Percentiles rank a stretch among this genome's conserved stretches.
These are phyloP conservation scores for Odobenus rosmarus DNA, from an alignment of 2,113 vertebrate species.

Conservation along the genomic window DNA sequence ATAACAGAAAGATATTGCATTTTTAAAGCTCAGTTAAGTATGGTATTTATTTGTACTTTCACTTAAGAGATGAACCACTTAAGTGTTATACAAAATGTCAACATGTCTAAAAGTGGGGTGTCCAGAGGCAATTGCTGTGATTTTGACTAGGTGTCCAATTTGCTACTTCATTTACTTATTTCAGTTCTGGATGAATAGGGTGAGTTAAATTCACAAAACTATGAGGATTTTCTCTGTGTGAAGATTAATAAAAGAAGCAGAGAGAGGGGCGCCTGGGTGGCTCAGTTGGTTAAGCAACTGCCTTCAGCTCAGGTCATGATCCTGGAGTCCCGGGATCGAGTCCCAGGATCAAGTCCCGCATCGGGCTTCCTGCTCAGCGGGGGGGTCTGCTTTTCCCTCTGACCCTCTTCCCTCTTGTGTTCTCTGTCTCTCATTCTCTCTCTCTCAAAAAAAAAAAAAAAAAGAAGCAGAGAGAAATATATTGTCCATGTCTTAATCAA, in stretches of 20 bases:
- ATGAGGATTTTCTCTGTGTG: neutral
- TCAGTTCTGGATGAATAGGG: constrained; percentile 1
- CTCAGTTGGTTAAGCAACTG: no score
- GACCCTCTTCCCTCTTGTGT: no score
- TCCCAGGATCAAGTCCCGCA: no score
- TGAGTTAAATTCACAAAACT: neutral
- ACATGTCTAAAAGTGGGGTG: neutral
- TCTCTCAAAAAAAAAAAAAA: no score
- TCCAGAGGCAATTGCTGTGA: constrained; percentile 2
- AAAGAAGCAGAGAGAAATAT: neutral
- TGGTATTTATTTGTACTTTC: constrained; percentile 65
- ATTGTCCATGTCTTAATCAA: neutral
- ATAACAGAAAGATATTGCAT: constrained; percentile 19
- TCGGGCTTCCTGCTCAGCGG: no score
- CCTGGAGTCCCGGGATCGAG: no score
- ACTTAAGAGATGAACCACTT: constrained; percentile 38
- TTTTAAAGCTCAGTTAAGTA: constrained; percentile 25
- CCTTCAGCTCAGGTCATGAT: no score
- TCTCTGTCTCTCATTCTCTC: no score
- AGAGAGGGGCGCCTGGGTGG: neutral
- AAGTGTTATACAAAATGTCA: neutral
- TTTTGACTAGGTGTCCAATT: constrained; percentile 6
- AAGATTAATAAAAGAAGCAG: neutral
- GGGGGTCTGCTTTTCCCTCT: no score
- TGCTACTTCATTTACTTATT: constrained; percentile 40